phyloP scores from a whole-genome alignment of 2,113 vertebrate genomes.

The Cyprinodon brontotheroides region DNA sequence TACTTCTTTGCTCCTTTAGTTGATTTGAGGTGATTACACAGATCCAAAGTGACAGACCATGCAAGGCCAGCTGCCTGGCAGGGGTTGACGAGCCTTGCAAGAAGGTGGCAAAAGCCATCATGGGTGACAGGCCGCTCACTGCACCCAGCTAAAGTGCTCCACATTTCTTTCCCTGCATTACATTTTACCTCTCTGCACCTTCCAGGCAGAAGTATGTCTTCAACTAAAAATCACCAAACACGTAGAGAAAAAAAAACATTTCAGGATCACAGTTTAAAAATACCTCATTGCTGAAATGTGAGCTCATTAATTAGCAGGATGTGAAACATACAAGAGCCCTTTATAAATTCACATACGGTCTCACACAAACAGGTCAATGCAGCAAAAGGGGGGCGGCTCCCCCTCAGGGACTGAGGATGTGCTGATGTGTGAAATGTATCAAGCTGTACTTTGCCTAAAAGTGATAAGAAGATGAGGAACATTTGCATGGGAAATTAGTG shows the following conservation, averaged over 20 bases:
- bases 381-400: conserved; percentile 9
- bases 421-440: conserved; percentile 61
- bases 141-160: conserved; percentile 18
- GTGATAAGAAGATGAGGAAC: conserved; percentile 47
- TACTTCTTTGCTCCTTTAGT: conserved; percentile 9
- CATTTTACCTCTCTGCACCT: conserved; percentile 21
- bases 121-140: conserved; percentile 27
- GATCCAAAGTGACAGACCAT: conserved; percentile 52
- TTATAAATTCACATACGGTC: conserved; percentile 57
- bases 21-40: conserved; percentile 43
- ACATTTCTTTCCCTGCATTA: conserved; percentile 12
- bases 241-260: neutral
- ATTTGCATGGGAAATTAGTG: conserved; percentile 51
- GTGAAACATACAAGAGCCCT: conserved; percentile 38
- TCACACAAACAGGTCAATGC: conserved; percentile 20
- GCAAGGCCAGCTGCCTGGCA: conserved; percentile 46
- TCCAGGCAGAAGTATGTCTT: neutral
- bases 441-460: conserved; percentile 50
- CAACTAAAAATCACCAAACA: neutral
- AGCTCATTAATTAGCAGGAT: conserved; percentile 45
- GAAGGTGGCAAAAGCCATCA: conserved; percentile 50
- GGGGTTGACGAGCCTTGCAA: conserved; percentile 25
- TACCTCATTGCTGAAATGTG: conserved; percentile 27
- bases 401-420: conserved; percentile 27
- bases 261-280: neutral